A percentile compares a stretch with the other conserved stretches of the same genome.
These are phyloP conservation scores for Discoglossus pictus DNA, from an alignment of 2,797 vertebrate genomes.

Conservation along the genomic window DNA sequence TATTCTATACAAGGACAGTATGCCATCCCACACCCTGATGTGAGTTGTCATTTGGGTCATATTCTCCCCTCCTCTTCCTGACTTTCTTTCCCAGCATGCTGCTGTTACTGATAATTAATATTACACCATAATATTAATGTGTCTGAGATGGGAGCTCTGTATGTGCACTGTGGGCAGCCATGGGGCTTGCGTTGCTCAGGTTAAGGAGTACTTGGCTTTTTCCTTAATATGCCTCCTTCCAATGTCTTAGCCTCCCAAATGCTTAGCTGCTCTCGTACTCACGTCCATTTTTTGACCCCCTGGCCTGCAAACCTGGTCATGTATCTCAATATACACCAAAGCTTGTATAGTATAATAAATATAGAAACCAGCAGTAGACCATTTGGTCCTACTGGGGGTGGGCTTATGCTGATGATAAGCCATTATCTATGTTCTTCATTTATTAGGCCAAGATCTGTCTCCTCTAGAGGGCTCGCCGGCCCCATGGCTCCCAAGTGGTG, in stretches of 20 bases:
- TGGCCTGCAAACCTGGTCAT: no score
- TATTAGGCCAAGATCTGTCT: conserved; percentile 86
- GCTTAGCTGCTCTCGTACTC: no score
- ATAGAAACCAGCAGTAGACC: no score
- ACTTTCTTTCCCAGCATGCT: conserved; percentile 73
- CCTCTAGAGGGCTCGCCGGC: conserved; percentile 73
- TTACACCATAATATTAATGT: conserved; percentile 84
- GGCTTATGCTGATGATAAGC: no score
- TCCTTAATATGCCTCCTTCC: no score
- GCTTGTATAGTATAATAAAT: no score
- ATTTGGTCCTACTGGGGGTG: no score
- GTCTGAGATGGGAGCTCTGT: conserved; percentile 51
- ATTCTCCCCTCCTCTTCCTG: conserved; percentile 54
- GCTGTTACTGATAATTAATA: conserved; percentile 82
- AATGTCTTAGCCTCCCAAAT: no score
- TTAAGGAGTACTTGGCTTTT: conserved; percentile 24
- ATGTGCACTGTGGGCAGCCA: conserved; percentile 30
- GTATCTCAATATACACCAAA: no score
- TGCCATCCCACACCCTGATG: conserved; percentile 98
- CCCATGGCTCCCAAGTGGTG: conserved; percentile 77
- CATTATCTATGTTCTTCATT: conserved; percentile 52
- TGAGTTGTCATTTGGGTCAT: conserved; percentile 81
- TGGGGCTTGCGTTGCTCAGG: conserved; percentile 24
- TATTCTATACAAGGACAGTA: conserved; percentile 99
- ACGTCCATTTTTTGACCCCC: no score